Evolutionary conservation across 2,888 invertebrate genomes (phyloP).

Genomic region (Macropis europaea): DNA sequence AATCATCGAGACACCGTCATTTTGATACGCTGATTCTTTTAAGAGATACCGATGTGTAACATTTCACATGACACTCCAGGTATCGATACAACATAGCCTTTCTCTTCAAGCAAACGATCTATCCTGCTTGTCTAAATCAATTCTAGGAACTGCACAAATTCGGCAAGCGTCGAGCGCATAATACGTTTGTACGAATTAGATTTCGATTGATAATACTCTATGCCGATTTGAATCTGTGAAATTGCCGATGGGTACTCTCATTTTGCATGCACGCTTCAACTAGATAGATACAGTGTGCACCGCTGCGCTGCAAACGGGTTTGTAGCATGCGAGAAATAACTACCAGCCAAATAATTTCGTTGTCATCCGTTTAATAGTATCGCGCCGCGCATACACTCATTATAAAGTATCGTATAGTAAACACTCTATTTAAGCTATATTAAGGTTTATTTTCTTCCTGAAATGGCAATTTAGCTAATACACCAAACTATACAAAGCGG

Average conservation of each 20-base stretch:
- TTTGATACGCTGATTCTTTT: too few relatives aligned
- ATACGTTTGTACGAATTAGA: slow-evolving; percentile 28
- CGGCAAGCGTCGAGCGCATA: neutral
- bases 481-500: neutral
- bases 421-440: slow-evolving; percentile 24
- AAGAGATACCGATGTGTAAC: too few relatives aligned
- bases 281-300: slow-evolving; percentile 12
- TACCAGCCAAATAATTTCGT: slow-evolving; percentile 60
- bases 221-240: slow-evolving; percentile 45
- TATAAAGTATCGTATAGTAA: slow-evolving; percentile 34
- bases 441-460: slow-evolving; percentile 32
- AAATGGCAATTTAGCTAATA: neutral
- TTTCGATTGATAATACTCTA: slow-evolving; percentile 37
- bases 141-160: slow-evolving; percentile 7
- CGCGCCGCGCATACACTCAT: slow-evolving; percentile 21
- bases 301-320: slow-evolving; percentile 47
- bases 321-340: slow-evolving; percentile 57
- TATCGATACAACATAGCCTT: neutral
- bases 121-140: slow-evolving; percentile 1
- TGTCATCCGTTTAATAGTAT: slow-evolving; percentile 58
- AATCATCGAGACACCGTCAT: too few relatives aligned
- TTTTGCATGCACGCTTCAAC: slow-evolving; percentile 47
- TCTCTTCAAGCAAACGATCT: neutral
- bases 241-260: slow-evolving; percentile 44
- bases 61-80: too few relatives aligned